Evolutionary conservation across 2,797 vertebrate species (phyloP), one percentile per base, ranked within the genome.

Genomic region (Acanthornis magna): DNA sequence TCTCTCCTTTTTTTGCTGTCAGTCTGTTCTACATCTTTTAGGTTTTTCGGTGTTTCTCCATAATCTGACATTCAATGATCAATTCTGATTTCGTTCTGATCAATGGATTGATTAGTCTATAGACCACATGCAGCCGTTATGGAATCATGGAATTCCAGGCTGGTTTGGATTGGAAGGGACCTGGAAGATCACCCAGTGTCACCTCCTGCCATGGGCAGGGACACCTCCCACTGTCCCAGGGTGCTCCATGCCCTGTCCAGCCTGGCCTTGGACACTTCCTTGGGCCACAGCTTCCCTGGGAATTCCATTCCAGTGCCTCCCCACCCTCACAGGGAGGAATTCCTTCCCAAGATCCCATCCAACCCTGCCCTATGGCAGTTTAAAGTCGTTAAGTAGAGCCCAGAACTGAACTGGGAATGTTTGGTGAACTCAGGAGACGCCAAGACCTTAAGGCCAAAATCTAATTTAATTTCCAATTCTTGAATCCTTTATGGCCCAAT

Each of bases 121-220:
- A 16, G 10, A 5, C 9, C 18, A 17, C 19, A 4, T 1, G 0
- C 1, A 13, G 5, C 15, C 19, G 26, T 22, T 5, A 4, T 5
- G 1, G 22, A 23, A 20, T 20, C 9, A 2, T 3, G 16, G 32
- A 53, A 73, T 43, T 45, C 9, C n/a, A 11, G n/a, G 30, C 7
- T 10, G 23, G 36, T 34, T 40, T 60, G 53, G 23, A 14, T 11
- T 4, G 23, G 9, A 23, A 58, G 6, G 11, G 13, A 30, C 17
- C 27, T 40, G n/a, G 20, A 21, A 11, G 16, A 2, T 38, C 36
- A 36, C 36, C 10, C 36, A 36, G 38, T 38, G 38, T 11, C 38
- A 13, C 38, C 38, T 38, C 38, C 38, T 38, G 38, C 38, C 38
- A 38, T 38, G 38, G 38, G 25, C 45, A 65, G 45, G n/a, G 13